Percentiles rank a stretch among this genome's conserved stretches.
phyloP scores from a whole-genome alignment of 2,113 vertebrate species.

The Rhizomys pruinosus region DNA sequence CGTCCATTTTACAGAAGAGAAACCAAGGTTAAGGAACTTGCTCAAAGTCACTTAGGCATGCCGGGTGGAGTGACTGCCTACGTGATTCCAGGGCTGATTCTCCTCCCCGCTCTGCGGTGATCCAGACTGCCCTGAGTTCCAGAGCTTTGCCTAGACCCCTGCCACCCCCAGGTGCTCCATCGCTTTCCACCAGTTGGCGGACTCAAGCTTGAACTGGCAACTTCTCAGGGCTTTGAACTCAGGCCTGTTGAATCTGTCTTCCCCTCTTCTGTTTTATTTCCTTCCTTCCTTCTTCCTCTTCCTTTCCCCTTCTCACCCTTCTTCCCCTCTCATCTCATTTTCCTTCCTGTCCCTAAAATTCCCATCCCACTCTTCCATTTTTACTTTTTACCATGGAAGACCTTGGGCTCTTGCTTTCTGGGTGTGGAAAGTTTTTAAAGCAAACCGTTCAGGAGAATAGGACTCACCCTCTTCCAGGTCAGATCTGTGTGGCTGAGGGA shows the following conservation, averaged over 20 bases:
- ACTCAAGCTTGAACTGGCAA: neutral
- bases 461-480: neutral
- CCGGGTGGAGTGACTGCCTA: too few species aligned
- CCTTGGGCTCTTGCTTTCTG: neutral
- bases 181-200: neutral
- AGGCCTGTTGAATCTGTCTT: neutral
- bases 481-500: neutral
- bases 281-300: neutral
- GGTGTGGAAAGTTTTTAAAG: neutral
- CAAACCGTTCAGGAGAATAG: neutral
- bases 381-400: neutral
- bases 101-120: neutral
- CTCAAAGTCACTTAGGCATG: neutral
- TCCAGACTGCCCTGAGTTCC: neutral
- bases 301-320: neutral
- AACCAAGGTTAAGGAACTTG: neutral
- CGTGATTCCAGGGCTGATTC: neutral
- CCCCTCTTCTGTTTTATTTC: too few species aligned
- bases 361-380: neutral
- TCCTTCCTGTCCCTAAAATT: too few species aligned
- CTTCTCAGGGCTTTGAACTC: neutral
- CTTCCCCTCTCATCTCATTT: fast-evolving
- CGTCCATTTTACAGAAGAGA: slow-evolving; percentile 48
- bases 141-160: neutral
- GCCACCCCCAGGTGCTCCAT: fast-evolving